phyloP scores from a whole-genome alignment of 1,140 invertebrate genomes.

The Rhizoglyphus robini region DNA sequence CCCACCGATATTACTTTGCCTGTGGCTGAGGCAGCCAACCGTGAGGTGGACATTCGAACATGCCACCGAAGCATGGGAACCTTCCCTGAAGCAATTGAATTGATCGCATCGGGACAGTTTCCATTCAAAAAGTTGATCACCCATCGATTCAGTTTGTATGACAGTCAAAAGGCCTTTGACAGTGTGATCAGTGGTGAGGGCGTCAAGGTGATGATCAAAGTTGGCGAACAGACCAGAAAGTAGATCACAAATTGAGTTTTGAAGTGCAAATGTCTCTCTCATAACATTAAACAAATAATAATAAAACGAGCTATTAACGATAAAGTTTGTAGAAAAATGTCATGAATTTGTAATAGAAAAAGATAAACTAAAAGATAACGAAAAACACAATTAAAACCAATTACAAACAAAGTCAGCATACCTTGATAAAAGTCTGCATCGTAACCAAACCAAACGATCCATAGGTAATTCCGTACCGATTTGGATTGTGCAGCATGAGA shows the following conservation, averaged over 20 bases:
- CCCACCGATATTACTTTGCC: slow-evolving; percentile 61
- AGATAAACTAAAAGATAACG: background rate
- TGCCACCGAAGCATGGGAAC: slow-evolving; percentile 82
- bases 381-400: background rate
- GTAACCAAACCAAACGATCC: background rate
- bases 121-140: slow-evolving; percentile 67
- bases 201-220: slow-evolving; percentile 82
- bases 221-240: background rate
- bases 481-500: background rate
- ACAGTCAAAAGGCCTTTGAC: slow-evolving; percentile 73
- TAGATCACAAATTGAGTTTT: background rate
- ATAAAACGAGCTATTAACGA: background rate
- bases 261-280: background rate
- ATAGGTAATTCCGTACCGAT: background rate
- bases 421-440: background rate
- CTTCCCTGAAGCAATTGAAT: slow-evolving; percentile 65
- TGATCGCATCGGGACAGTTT: slow-evolving; percentile 33
- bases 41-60: slow-evolving; percentile 80
- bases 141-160: slow-evolving; percentile 69
- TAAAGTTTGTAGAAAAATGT: background rate
- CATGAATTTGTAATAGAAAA: background rate
- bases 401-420: background rate
- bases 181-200: slow-evolving; percentile 51
- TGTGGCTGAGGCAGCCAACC: slow-evolving; percentile 55
- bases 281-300: background rate